phyloP scores from a whole-genome alignment of 2,888 invertebrate genomes.

The Thereva unica region DNA sequence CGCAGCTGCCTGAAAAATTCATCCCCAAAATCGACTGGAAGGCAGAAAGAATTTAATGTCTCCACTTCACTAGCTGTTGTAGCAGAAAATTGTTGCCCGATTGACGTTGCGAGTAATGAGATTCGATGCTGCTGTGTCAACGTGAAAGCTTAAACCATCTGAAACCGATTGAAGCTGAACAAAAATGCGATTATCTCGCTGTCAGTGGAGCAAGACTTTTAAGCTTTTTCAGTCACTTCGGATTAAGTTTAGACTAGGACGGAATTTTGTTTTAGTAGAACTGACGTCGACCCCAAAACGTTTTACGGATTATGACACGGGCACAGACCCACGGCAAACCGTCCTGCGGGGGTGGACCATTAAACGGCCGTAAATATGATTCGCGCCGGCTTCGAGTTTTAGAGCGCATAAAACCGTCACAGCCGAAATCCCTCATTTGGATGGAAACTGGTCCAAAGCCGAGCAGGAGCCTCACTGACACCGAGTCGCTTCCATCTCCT shows the following conservation, averaged over 20 bases:
- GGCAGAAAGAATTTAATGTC: slow-evolving; percentile 37
- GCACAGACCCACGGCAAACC: no score
- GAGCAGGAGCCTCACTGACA: no score
- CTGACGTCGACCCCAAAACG: no score
- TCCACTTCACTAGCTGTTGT: slow-evolving; percentile 38
- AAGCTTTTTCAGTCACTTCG: slow-evolving; percentile 28
- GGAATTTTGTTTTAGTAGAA: no score
- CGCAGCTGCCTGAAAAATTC: slow-evolving; percentile 5
- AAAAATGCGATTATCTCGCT: slow-evolving; percentile 36
- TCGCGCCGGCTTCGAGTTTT: no score
- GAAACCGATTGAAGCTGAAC: slow-evolving; percentile 35
- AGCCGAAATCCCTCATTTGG: no score
- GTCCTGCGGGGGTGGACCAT: no score
- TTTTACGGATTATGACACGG: no score
- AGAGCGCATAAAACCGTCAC: no score
- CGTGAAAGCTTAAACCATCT: slow-evolving; percentile 34
- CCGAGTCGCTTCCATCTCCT: no score
- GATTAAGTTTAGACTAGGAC: slow-evolving; percentile 1
- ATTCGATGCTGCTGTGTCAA: slow-evolving; percentile 38
- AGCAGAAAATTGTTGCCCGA: slow-evolving; percentile 40
- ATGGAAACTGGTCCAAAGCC: no score
- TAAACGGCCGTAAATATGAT: no score
- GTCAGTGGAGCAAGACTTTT: slow-evolving; percentile 12
- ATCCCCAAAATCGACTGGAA: slow-evolving; percentile 21
- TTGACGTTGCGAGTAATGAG: slow-evolving; percentile 38